Conservation (phyloP, 2,113 vertebrate species). For the Forbesichthys agassizii region DNA sequence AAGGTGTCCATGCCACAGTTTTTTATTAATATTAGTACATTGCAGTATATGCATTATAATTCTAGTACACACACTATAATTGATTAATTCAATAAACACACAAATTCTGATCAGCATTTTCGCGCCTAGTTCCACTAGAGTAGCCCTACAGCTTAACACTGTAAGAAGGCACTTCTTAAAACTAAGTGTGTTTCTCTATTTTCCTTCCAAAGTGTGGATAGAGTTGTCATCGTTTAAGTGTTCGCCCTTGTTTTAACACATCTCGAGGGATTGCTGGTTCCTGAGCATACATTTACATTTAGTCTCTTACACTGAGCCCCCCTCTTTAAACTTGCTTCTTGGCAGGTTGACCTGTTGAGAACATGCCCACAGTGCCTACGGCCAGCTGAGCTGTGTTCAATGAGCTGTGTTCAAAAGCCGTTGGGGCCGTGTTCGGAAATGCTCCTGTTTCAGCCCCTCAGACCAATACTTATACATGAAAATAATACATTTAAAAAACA, state of each 20-base stretch:
- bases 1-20: too few relatives aligned
- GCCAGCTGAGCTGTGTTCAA: constrained; percentile 53
- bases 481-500: background rate
- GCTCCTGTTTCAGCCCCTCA: background rate
- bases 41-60: background rate
- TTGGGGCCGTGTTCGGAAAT: constrained; percentile 38
- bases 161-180: constrained; percentile 54
- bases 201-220: constrained; percentile 42
- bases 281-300: constrained; percentile 66
- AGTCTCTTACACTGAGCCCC: constrained; percentile 38
- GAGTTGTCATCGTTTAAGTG: constrained; percentile 71
- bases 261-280: constrained; percentile 61
- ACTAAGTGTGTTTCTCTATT: constrained; percentile 31
- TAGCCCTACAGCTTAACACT: constrained; percentile 44
- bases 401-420: constrained; percentile 20
- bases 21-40: background rate
- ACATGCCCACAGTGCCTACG: constrained; percentile 44
- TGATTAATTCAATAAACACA: too few relatives aligned
- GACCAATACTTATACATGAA: background rate
- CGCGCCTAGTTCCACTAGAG: constrained; percentile 34
- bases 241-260: constrained; percentile 69
- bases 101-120: constrained; percentile 19
- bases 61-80: too few relatives aligned
- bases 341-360: constrained; percentile 51
- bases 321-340: constrained; percentile 62